Evolutionary conservation across 53 echinoderm and acorn worm species (phyloP), one percentile per base, ranked within the genome.

Genomic region (Echinometra lucunter): DNA sequence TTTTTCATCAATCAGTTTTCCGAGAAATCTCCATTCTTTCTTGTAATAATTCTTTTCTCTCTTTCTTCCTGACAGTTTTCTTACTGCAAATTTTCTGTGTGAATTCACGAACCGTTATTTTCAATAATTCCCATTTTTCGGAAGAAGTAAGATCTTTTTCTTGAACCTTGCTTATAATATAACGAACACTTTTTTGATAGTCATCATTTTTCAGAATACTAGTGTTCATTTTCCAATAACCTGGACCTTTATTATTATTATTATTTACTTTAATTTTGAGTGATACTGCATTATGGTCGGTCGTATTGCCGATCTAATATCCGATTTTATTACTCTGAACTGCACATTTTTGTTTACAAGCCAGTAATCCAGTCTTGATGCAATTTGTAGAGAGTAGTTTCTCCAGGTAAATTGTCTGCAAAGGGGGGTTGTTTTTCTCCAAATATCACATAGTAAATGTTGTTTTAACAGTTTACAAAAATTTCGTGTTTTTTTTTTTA

Each of bases 151-250:
- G 16, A 82, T 25, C 18, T 45, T 82, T 45, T 45, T 3, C n/a
- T n/a, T n/a, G n/a, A n/a, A n/a, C n/a, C n/a, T n/a, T n/a, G n/a
- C n/a, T n/a, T n/a, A n/a, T n/a, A n/a, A n/a, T n/a, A n/a, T n/a
- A n/a, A n/a, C n/a, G n/a, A n/a, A n/a, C n/a, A n/a, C 35, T n/a
- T n/a, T n/a, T n/a, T 27, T 82, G 21, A 27, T 25, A 0, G 23
- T 45, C 40, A 25, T 82, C 47, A 82, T 82, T 9, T 23, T 45
- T 82, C 25, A 45, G 35, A 45, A 82, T 23, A 82, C 82, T 82
- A 25, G n/a, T n/a, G 45, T 82, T 82, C 82, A 82, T 45, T 82
- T 82, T 82, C 82, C 81, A 81, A 18, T 81, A 81, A 18, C 81
- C 81, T 17, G 81, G 81, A 81, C 81, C 81, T n/a, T n/a, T n/a